phyloP scores from a whole-genome alignment of 1,140 invertebrate genomes.

The Ceratitis capitata region DNA sequence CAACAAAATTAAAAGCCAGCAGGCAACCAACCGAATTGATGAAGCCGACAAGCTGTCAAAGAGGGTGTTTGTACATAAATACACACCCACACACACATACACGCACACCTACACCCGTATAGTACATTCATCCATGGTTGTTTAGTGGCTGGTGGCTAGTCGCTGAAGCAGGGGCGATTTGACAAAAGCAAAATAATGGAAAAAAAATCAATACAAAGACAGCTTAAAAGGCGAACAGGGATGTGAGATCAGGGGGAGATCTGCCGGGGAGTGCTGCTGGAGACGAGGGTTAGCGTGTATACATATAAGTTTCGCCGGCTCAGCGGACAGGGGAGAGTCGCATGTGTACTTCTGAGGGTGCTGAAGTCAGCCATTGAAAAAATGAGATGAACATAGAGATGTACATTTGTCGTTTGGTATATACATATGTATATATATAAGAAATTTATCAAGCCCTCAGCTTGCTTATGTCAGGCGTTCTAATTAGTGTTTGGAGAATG shows the following conservation, averaged over 20 bases:
- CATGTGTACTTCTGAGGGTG: not conserved
- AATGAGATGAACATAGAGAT: not conserved
- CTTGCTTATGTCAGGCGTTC: not conserved
- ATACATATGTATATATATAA: not conserved
- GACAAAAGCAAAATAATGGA: not conserved
- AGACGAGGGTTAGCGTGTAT: too few species aligned
- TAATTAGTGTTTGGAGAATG: conserved; percentile 39
- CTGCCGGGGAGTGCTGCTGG: too few species aligned
- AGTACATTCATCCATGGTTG: too few species aligned
- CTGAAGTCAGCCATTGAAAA: not conserved
- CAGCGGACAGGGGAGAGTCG: too few species aligned
- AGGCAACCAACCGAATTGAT: not conserved
- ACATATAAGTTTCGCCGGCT: too few species aligned
- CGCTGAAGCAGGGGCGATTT: not conserved
- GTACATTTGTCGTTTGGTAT: not conserved
- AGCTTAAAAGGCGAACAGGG: not conserved
- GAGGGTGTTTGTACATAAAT: not conserved
- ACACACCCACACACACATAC: not conserved
- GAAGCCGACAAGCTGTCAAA: conserved; percentile 12
- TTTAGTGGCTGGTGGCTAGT: not conserved
- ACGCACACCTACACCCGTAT: too few species aligned
- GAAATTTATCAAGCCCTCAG: not conserved
- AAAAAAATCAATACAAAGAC: not conserved
- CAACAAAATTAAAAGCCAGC: not conserved
- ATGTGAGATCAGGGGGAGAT: not conserved